phyloP scores from a whole-genome alignment of 2,113 vertebrate genomes.

The Tringa solitaria region DNA sequence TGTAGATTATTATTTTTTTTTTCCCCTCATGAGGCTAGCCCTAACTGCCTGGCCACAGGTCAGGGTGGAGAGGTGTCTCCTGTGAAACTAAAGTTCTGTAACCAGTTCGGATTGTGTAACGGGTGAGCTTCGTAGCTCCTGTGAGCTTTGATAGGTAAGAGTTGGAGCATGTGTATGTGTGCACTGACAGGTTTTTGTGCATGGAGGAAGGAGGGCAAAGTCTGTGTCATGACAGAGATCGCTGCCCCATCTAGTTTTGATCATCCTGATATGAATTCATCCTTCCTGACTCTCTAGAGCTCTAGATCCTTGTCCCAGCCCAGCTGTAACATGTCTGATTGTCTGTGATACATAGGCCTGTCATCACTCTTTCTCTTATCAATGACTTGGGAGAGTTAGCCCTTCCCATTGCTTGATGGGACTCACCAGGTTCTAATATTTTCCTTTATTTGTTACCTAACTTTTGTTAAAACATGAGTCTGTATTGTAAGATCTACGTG shows the following conservation, averaged over 20 bases:
- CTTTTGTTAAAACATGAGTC: not conserved
- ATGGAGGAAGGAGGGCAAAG: not conserved
- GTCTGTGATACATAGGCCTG: not conserved
- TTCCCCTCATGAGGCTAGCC: not conserved
- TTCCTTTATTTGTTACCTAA: not conserved
- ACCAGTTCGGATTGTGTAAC: not conserved
- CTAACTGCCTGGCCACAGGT: not conserved
- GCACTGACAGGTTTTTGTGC: not conserved
- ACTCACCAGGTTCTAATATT: not conserved
- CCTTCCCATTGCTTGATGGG: not conserved
- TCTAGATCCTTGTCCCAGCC: not conserved
- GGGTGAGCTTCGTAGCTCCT: not conserved
- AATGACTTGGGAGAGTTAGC: not conserved
- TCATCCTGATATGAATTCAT: not conserved
- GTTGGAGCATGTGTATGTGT: rapidly evolving
- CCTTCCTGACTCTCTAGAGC: not conserved
- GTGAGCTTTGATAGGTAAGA: no score
- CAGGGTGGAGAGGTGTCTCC: not conserved
- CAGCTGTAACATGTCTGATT: not conserved
- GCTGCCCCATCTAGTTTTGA: not conserved
- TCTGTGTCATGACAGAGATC: not conserved
- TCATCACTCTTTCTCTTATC: not conserved
- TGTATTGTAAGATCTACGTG: not conserved
- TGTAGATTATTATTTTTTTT: not conserved
- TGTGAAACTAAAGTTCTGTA: not conserved